Evolutionary conservation across 2,113 vertebrate genomes (phyloP).

Genomic region (Pagrus major): DNA sequence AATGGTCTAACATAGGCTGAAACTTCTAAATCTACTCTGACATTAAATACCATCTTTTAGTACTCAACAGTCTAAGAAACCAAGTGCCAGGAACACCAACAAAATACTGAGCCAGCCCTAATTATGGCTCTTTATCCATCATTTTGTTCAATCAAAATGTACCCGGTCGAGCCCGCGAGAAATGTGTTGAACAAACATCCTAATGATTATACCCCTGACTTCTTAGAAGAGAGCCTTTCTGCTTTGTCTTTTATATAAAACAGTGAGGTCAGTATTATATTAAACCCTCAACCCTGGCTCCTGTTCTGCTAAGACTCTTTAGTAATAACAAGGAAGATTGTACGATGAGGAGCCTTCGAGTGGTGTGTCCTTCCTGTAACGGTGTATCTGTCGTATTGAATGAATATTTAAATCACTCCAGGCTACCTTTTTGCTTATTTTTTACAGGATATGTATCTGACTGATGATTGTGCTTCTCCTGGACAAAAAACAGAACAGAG

Average conservation of each 20-base stretch:
- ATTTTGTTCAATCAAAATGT: background rate
- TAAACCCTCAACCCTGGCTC: background rate
- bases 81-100: background rate
- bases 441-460: background rate
- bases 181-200: slow-evolving; percentile 9
- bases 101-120: background rate
- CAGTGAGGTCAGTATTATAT: background rate
- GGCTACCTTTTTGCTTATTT: no score
- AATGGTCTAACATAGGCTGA: background rate
- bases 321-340: background rate
- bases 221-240: slow-evolving; percentile 1
- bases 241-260: slow-evolving; percentile 11
- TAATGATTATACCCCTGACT: background rate
- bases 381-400: background rate
- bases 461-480: background rate
- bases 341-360: background rate
- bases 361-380: background rate
- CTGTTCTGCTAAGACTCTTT: background rate
- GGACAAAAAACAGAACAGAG: background rate
- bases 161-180: no score
- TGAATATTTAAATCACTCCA: background rate
- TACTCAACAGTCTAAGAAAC: background rate
- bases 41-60: background rate
- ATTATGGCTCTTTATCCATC: background rate
- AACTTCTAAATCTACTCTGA: background rate